Base-by-base conservation (phyloP, 2,888 invertebrate species). In the Zeuzera pyrina region DNA sequence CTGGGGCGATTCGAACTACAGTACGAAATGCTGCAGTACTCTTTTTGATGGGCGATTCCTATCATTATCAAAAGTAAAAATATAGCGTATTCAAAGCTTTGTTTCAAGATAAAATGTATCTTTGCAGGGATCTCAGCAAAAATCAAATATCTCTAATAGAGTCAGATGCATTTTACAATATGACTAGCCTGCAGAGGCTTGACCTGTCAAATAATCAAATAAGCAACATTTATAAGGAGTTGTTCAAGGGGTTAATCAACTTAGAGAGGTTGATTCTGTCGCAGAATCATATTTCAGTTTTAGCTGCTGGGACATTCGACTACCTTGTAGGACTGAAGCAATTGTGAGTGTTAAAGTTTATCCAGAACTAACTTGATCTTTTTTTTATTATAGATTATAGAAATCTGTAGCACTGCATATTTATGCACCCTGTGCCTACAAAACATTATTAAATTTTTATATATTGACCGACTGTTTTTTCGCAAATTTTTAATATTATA, bases 141-240 rank as follows among this genome's bases (percentile, higher is more conserved):
- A 95, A 95, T 65, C 87, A 89, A 47, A 90, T 95, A 56, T 86
- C 87, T 26, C 71, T 85, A 11, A 88, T 95, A 49, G 88, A 91
- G 47, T 87, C 88, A 2, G 88, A 89, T 52, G 90, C 93, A 31
- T 94, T 96, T 62, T 86, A 84, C 44, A 89, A 90, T 59, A 86
- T 91, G 51, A 87, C 89, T 8, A 88, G 88, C 36, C 72, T 94
- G n/a, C 89, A 87, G 59, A 71, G 87, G 29, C 68, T 92, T 41
- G 90, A 91, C 60, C 60, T 92, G 35, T 90, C 91, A 0, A 78
- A 84, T 45, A 94, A 94, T 62, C 86, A 87, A 47, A 87, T 94
- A 37, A 88, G 85, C 47, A 79, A 86, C 47, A 81, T 94, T 28
- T 88, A 89, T 50, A 87, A 88, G 51, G 85, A 85, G 36, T 88